These are phyloP conservation scores for Apus apus DNA, from an alignment of 2,113 vertebrate genomes.

Conservation along the genomic window DNA sequence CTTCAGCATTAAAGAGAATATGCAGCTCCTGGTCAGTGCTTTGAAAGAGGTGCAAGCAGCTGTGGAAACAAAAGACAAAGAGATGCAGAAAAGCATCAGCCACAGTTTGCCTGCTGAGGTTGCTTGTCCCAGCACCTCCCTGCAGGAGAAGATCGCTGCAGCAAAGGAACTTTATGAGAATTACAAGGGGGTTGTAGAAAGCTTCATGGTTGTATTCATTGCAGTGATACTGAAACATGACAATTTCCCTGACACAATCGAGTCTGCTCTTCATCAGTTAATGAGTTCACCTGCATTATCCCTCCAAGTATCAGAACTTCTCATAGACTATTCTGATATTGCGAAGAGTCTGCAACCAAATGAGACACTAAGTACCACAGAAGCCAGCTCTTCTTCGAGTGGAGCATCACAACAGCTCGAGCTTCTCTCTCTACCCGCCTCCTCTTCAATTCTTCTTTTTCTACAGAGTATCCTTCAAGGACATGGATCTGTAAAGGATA, in stretches of 20 bases:
- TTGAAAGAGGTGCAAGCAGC: conserved; percentile 57
- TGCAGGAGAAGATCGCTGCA: not conserved
- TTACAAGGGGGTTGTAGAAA: not conserved
- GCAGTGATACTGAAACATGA: conserved; percentile 22
- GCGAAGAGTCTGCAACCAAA: not conserved
- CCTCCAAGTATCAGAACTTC: conserved; percentile 57
- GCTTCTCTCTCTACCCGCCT: not conserved
- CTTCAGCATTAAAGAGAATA: conserved; percentile 46
- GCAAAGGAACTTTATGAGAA: not conserved
- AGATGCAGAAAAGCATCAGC: not conserved
- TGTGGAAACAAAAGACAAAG: not conserved
- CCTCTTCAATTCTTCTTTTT: not conserved
- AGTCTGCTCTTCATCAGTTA: conserved; percentile 40
- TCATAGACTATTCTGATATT: conserved; percentile 1
- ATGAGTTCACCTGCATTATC: conserved; percentile 30
- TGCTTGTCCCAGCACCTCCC: not conserved
- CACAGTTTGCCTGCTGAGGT: not conserved
- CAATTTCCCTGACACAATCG: conserved; percentile 2
- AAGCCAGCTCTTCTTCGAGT: not conserved
- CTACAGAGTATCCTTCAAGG: not conserved
- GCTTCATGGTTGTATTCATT: not conserved
- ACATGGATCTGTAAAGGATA: not conserved
- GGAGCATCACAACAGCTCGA: not conserved
- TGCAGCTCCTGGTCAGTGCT: conserved; percentile 47
- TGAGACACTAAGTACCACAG: not conserved